Evolutionary conservation across 2,888 invertebrate species (phyloP).

Genomic region (Nomada ruficornis): DNA sequence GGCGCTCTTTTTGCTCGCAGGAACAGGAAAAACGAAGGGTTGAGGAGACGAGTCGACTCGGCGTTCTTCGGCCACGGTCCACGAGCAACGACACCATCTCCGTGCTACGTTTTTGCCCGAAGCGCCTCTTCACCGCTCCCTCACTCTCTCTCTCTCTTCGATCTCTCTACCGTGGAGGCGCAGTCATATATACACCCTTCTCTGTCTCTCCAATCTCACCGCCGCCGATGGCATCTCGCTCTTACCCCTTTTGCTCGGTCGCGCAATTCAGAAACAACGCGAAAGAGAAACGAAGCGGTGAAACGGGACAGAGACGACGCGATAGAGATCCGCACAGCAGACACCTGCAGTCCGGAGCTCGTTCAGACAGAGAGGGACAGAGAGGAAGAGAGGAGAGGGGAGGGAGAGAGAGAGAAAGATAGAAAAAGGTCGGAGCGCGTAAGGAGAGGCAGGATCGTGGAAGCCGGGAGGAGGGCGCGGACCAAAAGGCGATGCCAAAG

Average conservation of each 20-base stretch:
- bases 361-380: slow-evolving; percentile 23
- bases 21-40: slow-evolving; percentile 44
- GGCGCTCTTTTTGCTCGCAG: slow-evolving; percentile 30
- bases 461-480: slow-evolving; percentile 32
- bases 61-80: slow-evolving; percentile 67
- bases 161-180: slow-evolving; percentile 28
- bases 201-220: slow-evolving; percentile 8
- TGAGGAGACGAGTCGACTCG: slow-evolving; percentile 53
- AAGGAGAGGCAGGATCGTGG: slow-evolving; percentile 52
- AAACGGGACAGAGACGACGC: slow-evolving; percentile 25
- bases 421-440: slow-evolving; percentile 56
- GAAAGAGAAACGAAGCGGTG: slow-evolving; percentile 29
- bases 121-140: slow-evolving; percentile 44
- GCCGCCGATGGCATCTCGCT: background rate
- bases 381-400: slow-evolving; percentile 20
- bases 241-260: slow-evolving; percentile 26
- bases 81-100: slow-evolving; percentile 71
- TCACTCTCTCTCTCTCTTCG: slow-evolving; percentile 15
- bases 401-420: slow-evolving; percentile 17
- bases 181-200: background rate
- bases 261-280: slow-evolving; percentile 47
- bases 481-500: slow-evolving; percentile 73
- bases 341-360: slow-evolving; percentile 63
- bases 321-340: slow-evolving; percentile 52
- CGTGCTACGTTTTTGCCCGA: slow-evolving; percentile 72